phyloP scores from a whole-genome alignment of 2,888 invertebrate genomes.

The Pantelozetes paolii region DNA sequence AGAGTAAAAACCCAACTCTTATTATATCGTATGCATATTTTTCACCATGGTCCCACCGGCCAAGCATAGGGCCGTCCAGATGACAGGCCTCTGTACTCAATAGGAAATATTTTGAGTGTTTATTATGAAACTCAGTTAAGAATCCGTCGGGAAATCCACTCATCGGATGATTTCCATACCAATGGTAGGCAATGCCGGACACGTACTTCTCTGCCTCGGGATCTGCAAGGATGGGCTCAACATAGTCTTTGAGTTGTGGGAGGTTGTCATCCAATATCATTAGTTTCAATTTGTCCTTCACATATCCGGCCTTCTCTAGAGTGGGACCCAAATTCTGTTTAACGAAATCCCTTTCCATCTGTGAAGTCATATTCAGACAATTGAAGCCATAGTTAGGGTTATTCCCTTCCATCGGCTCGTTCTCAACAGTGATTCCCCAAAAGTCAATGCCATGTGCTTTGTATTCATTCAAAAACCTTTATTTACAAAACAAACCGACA shows the following conservation, averaged over 20 bases:
- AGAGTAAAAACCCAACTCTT: conserved; percentile 59
- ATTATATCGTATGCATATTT: conserved; percentile 65
- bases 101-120: conserved; percentile 63
- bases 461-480: conserved; percentile 57
- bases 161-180: conserved; percentile 63
- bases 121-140: conserved; percentile 58
- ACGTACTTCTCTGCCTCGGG: conserved; percentile 54
- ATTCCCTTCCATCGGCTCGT: conserved; percentile 66
- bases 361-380: conserved; percentile 24
- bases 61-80: conserved; percentile 54
- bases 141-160: conserved; percentile 44
- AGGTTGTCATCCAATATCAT: conserved; percentile 66
- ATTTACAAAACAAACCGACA: not conserved
- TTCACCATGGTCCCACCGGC: conserved; percentile 72
- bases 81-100: conserved; percentile 76
- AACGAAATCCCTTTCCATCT: conserved; percentile 63
- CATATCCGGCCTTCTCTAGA: conserved; percentile 60
- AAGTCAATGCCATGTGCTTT: conserved; percentile 58
- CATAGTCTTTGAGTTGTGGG: not conserved
- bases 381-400: conserved; percentile 56
- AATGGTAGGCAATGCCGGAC: conserved; percentile 75
- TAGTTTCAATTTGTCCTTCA: conserved; percentile 61
- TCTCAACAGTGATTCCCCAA: conserved; percentile 83
- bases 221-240: conserved; percentile 48
- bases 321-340: conserved; percentile 69